Evolutionary conservation across 2,797 vertebrate genomes (phyloP), one percentile per base, ranked within the genome.

Genomic region (Tenualosa thibaudeaui): DNA sequence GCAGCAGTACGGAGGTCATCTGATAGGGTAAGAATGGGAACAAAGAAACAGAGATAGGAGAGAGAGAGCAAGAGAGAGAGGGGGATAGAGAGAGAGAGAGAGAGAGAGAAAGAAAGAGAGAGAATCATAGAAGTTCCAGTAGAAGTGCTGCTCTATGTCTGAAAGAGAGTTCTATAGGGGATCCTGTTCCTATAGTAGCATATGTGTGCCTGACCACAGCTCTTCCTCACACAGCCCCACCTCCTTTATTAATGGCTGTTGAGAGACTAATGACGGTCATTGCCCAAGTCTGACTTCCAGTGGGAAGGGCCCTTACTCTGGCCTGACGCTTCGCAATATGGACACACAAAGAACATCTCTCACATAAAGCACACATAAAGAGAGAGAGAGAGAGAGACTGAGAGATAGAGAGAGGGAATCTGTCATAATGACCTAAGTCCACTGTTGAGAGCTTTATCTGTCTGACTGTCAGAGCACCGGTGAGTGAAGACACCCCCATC

Each of bases 21-120:
- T 87, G 86, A 89, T 89, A 85, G 54, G 83, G 71, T 50, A 65
- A 37, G 83, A 62, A 65, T 53, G 82, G 78, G 60, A 88, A 50
- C 2, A 31, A 85, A 53, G 82, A 71, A 1, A 54, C 81, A 86
- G 37, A 49, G 46, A 19, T 22, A 82, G 49, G 7, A 84, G 40
- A 84, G 46, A 68, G 49, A 37, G 26, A 86, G 81, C 15, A 62
- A 49, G 40, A 26, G 22, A 68, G 65, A 31, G 26, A 71, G 65
- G 40, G 65, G 37, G 26, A 31, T 10, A 68, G 65, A 68, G 65
- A 68, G 65, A 68, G 65, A 31, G 8, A 68, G 26, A 71, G 9
- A 71, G 65, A 68, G 8, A 71, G 65, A 71, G 3, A 22, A 58
- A 53, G 13, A 12, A 15, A 15, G 10, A 53, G 13, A 13, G 31